Evolutionary conservation across 1,140 invertebrate species (phyloP).

Genomic region (Danaus melanippus): DNA sequence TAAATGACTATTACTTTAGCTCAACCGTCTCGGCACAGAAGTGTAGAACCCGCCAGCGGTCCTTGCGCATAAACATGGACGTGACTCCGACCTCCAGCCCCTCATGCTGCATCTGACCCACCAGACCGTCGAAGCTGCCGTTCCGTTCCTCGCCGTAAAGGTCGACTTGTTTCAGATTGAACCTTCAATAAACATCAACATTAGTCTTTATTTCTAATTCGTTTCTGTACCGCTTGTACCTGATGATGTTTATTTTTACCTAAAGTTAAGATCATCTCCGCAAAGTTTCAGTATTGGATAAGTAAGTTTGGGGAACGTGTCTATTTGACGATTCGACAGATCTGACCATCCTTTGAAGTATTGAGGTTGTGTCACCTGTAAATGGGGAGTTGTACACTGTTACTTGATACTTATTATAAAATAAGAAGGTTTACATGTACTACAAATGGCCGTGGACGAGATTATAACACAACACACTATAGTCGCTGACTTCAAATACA

Average conservation of each 20-base stretch:
- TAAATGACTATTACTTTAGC: slow-evolving; percentile 42
- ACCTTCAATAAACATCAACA: slow-evolving; percentile 34
- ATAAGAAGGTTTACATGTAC: neutral
- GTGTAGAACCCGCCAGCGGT: slow-evolving; percentile 66
- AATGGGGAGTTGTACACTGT: neutral
- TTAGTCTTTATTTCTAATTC: too few species aligned
- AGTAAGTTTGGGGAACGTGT: slow-evolving; percentile 70
- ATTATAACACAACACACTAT: slow-evolving; percentile 25
- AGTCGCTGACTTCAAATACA: slow-evolving; percentile 34
- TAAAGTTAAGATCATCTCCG: slow-evolving; percentile 66
- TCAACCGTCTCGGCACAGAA: slow-evolving; percentile 70
- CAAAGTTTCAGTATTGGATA: slow-evolving; percentile 63
- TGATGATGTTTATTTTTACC: slow-evolving; percentile 31
- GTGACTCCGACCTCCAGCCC: slow-evolving; percentile 69
- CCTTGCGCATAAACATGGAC: slow-evolving; percentile 71
- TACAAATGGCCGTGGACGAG: neutral
- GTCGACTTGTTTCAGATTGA: slow-evolving; percentile 65
- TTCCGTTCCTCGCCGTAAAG: slow-evolving; percentile 72
- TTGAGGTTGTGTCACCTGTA: slow-evolving; percentile 45
- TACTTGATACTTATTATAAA: neutral
- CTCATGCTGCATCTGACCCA: slow-evolving; percentile 68
- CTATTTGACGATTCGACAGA: slow-evolving; percentile 61
- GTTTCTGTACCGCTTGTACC: too few species aligned
- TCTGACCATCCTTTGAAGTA: slow-evolving; percentile 60
- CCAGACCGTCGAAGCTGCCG: slow-evolving; percentile 71